Evolutionary conservation across 1,140 invertebrate species (phyloP), one percentile per base, ranked within the genome.

Genomic region (Protaetia brevitarsis): DNA sequence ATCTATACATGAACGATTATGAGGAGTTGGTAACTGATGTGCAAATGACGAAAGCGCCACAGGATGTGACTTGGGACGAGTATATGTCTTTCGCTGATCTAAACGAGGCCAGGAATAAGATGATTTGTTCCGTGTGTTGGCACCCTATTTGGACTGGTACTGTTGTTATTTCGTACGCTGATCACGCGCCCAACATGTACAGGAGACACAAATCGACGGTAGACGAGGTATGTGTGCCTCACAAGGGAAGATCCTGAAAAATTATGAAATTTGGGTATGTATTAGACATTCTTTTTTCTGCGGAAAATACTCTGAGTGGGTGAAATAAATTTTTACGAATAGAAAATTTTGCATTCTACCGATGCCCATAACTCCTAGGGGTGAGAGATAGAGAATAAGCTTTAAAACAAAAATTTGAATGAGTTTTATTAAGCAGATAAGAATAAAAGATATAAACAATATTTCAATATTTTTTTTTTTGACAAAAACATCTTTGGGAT

Each of bases 141-240:
- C 88, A 91, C 80, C 87, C 86, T 1, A 82, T 84, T 70, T 83
- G 84, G 79, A 83, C 85, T 1, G 89, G 88, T 1, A 80, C 88
- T 5, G 79, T 87, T 2, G 86, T 84, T 0, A 82, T 86, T 19
- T 81, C 85, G 37, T 91, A 91, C 71, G 79, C 85, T 2, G 79
- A 84, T 69, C 76, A 72, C 11, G 82, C 82, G 21, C 63, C 66
- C 23, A 68, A 13, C 63, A 69, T 66, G 68, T 71, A 66, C 70
- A 60, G 23, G 11, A 64, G 21, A 68, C 23, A 27, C 29, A 68
- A 68, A 41, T 62, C 57, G 23, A 68, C 34, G 0, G n/a, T 10
- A 19, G 41, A 51, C 11, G 41, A 51, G 41, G 41, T 29, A 51
- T 23, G 3, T 67, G 5, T 45, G 31, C 31, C 8, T 11, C 31